Evolutionary conservation across 2,888 invertebrate species (phyloP).

Genomic region (Polydesmus complanatus): DNA sequence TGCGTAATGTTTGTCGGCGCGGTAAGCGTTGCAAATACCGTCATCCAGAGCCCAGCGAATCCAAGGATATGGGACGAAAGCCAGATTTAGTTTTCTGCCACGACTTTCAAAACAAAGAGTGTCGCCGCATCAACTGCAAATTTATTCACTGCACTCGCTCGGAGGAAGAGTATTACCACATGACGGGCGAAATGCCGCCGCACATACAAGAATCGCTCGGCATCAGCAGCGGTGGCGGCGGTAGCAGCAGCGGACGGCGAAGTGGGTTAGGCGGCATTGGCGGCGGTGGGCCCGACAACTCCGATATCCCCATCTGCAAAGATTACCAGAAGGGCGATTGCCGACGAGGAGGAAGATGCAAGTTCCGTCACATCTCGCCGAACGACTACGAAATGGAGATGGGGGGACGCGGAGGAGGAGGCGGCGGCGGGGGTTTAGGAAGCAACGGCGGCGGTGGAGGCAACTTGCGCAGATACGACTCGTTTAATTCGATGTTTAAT

Average conservation of each 20-base stretch:
- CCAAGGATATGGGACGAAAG: constrained; percentile 28
- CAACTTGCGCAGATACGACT: constrained; percentile 15
- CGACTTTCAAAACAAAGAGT: constrained; percentile 55
- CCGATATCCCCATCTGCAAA: constrained; percentile 44
- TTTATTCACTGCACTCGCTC: constrained; percentile 62
- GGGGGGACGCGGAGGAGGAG: constrained; percentile 9
- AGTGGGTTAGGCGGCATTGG: constrained; percentile 20
- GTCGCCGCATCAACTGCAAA: constrained; percentile 55
- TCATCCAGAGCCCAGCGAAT: constrained; percentile 35
- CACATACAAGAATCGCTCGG: constrained; percentile 36
- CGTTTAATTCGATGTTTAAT: constrained; percentile 17
- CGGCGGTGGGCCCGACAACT: constrained; percentile 23
- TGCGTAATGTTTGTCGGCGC: constrained; percentile 44
- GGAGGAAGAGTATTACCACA: constrained; percentile 54
- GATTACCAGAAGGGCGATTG: constrained; percentile 46
- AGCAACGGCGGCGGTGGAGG: too few relatives aligned
- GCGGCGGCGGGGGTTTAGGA: too few relatives aligned
- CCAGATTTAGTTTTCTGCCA: constrained; percentile 39
- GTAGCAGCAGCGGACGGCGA: neutral
- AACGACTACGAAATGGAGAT: constrained; percentile 16
- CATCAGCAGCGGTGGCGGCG: constrained; percentile 17
- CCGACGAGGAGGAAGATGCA: constrained; percentile 37
- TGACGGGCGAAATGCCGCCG: constrained; percentile 54
- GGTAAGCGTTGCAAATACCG: constrained; percentile 45
- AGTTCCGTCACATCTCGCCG: constrained; percentile 35